phyloP scores from a whole-genome alignment of 1,140 invertebrate genomes.

The Drosophila carrolli region DNA sequence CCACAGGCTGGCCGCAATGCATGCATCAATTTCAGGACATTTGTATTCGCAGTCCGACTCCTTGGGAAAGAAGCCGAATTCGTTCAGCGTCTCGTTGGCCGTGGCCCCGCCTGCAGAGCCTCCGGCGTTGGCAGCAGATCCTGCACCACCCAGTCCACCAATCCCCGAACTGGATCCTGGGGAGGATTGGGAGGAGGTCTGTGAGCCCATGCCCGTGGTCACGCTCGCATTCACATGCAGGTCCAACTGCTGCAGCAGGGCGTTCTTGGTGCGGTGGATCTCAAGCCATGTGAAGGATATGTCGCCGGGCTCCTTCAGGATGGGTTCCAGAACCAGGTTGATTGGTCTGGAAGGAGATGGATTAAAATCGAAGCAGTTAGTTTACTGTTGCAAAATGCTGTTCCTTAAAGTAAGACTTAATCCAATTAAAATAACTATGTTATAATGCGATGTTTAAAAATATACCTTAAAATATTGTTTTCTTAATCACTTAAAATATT shows the following conservation, averaged over 20 bases:
- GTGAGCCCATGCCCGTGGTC: slow-evolving; percentile 62
- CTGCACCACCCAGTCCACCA: slow-evolving; percentile 43
- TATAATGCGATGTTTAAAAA: too few species aligned
- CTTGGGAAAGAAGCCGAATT: slow-evolving; percentile 82
- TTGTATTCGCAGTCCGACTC: slow-evolving; percentile 88
- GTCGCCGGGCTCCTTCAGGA: slow-evolving; percentile 89
- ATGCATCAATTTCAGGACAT: slow-evolving; percentile 95
- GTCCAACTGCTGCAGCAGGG: slow-evolving; percentile 88
- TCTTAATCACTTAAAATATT: too few species aligned
- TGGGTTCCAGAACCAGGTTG: slow-evolving; percentile 90
- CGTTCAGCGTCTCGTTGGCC: slow-evolving; percentile 86
- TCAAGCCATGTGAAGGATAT: slow-evolving; percentile 90
- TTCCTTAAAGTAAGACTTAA: too few species aligned
- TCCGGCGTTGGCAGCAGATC: slow-evolving; percentile 23
- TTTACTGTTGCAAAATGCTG: background rate
- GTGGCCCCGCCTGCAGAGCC: slow-evolving; percentile 39
- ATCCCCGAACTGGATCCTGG: slow-evolving; percentile 15
- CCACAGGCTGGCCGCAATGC: slow-evolving; percentile 93
- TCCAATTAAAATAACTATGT: too few species aligned
- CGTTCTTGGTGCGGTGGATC: slow-evolving; percentile 88
- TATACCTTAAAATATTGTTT: too few species aligned
- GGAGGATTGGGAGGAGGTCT: slow-evolving; percentile 26
- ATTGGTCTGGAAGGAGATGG: slow-evolving; percentile 63
- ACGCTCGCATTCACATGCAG: slow-evolving; percentile 84
- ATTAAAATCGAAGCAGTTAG: background rate